A percentile compares a stretch with the other conserved stretches of the same genome.
phyloP scores from a whole-genome alignment of 2,797 vertebrate species.

The Alcedo quadribrachys region DNA sequence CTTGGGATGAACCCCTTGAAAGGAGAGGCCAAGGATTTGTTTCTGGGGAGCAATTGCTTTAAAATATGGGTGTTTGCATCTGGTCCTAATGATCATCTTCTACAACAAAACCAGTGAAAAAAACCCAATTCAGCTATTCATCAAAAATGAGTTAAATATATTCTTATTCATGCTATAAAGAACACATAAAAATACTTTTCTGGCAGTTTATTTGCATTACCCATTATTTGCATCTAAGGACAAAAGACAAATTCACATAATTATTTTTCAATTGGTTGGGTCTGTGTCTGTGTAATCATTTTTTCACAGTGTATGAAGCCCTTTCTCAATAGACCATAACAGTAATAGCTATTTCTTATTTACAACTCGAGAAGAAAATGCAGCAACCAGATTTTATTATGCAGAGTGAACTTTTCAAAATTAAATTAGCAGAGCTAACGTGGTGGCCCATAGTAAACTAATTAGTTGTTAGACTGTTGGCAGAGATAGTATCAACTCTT shows the following conservation, averaged over 20 bases:
- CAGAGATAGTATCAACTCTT: not conserved
- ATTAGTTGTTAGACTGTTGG: slow-evolving; percentile 13
- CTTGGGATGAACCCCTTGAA: not conserved
- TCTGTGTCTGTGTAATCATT: slow-evolving; percentile 48
- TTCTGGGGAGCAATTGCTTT: not conserved
- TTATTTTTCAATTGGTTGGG: slow-evolving; percentile 57
- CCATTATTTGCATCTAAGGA: slow-evolving; percentile 61
- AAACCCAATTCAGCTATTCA: not conserved
- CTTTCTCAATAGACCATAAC: slow-evolving; percentile 33
- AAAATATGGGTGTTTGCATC: not conserved
- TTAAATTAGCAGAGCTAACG: slow-evolving; percentile 20
- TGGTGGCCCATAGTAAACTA: slow-evolving; percentile 14
- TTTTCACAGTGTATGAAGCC: slow-evolving; percentile 28
- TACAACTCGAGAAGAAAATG: slow-evolving; percentile 29
- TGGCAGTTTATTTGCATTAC: slow-evolving; percentile 62
- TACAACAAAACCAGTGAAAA: not conserved
- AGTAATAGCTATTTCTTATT: slow-evolving; percentile 26
- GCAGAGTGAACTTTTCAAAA: slow-evolving; percentile 36
- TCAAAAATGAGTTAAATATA: slow-evolving; percentile 1
- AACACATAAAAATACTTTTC: slow-evolving; percentile 54
- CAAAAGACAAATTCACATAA: slow-evolving; percentile 52
- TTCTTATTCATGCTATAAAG: slow-evolving; percentile 21
- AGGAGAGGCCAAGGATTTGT: not conserved
- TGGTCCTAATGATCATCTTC: not conserved
- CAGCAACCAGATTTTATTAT: slow-evolving; percentile 22